Base-by-base conservation (phyloP, 2,888 invertebrate genomes). In the Stenurella melanura region DNA sequence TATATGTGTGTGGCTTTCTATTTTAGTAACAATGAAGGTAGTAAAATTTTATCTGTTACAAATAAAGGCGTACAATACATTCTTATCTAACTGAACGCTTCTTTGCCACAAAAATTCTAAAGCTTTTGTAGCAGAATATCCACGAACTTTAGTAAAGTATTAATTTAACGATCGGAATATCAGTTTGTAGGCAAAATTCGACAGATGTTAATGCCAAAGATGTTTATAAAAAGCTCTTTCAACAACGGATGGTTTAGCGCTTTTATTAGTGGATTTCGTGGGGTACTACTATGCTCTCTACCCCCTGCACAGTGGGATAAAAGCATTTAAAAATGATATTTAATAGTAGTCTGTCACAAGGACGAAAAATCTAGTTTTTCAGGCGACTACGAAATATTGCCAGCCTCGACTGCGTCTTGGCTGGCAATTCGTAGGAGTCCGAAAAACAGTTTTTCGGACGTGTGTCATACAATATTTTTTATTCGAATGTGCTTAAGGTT, bases 231-330 rank as follows among this genome's bases (percentile, higher is more conserved):
- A 77, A 77, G 76, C 79, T 77, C 78, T 74, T 79, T 81, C 74
- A 70, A 71, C 61, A 73, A 79, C 76, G 81, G 80, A 81, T 73
- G 76, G 75, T 78, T 77, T 81, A 81, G 79, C 79, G 78, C 79
- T 77, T 76, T 81, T 78, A 81, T 80, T 79, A 78, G 79, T 67
- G 81, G 79, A 81, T 81, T 80, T 80, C 73, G 78, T 80, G 79
- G 81, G 79, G 81, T 75, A 79, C 75, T 79, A 70, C 74, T 57
- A 71, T 74, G 57, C 74, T 66, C 70, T 67, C 75, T 74, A 78
- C 78, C 80, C 80, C 80, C 79, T 71, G 76, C 77, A n/a, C n/a
- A n/a, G n/a, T n/a, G n/a, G n/a, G n/a, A n/a, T n/a, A n/a, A n/a
- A n/a, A n/a, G n/a, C n/a, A n/a, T n/a, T n/a, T n/a, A n/a, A n/a